phyloP scores from a whole-genome alignment of 2,797 vertebrate genomes.

The Ptychobarbus kaznakovi region DNA sequence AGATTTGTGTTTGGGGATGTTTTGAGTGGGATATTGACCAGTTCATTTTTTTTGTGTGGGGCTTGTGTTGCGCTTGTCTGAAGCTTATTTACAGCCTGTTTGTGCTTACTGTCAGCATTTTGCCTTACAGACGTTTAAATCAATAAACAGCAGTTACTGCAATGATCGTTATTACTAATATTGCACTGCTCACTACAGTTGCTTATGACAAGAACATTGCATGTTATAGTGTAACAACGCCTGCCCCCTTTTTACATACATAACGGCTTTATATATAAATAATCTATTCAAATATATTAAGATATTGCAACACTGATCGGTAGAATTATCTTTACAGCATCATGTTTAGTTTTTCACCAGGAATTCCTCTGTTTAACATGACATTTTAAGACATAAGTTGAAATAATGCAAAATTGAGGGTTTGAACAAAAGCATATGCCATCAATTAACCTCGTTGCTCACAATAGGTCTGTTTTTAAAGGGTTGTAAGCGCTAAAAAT shows the following conservation, averaged over 20 bases:
- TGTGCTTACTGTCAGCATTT: background rate
- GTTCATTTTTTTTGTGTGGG: background rate
- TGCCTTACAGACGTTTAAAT: background rate
- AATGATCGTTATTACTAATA: background rate
- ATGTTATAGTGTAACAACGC: background rate
- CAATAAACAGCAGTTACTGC: constrained; percentile 13
- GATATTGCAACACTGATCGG: too few species aligned
- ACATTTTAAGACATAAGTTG: too few species aligned
- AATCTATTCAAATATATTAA: too few species aligned
- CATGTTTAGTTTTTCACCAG: too few species aligned
- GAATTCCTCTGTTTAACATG: too few species aligned
- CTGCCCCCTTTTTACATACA: background rate
- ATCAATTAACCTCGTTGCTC: background rate
- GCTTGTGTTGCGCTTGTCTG: background rate
- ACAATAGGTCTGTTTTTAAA: background rate
- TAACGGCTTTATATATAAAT: too few species aligned
- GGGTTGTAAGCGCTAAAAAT: background rate
- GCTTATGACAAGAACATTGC: background rate
- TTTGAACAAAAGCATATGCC: background rate
- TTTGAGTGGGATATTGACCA: background rate
- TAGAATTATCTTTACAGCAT: background rate
- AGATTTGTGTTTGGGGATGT: background rate
- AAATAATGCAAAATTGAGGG: background rate
- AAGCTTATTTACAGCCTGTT: background rate
- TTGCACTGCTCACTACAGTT: background rate